These are phyloP conservation scores for Hydrophis major DNA, from an alignment of 2,797 vertebrate species.

Conservation along the genomic window DNA sequence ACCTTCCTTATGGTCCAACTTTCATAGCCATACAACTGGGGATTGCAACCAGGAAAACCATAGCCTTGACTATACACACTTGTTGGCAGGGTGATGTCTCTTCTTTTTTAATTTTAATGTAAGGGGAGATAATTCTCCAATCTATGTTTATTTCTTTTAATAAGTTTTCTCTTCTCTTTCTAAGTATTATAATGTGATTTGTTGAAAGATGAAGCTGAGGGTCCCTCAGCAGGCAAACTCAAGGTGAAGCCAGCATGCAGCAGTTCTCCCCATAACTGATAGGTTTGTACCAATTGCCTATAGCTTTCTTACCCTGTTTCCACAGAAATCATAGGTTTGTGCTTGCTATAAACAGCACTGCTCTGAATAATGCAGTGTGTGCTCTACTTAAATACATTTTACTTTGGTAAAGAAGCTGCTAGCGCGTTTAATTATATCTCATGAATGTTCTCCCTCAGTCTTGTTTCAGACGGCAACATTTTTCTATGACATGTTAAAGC, in stretches of 20 bases:
- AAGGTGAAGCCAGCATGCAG: constrained; percentile 42
- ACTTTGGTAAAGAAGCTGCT: constrained; percentile 42
- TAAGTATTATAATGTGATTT: neutral
- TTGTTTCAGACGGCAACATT: neutral
- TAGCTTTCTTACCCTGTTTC: constrained; percentile 60
- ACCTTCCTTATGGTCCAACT: too few relatives aligned
- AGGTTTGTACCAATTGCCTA: constrained; percentile 32
- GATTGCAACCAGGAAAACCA: too few relatives aligned
- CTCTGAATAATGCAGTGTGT: constrained; percentile 54
- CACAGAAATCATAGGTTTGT: constrained; percentile 54
- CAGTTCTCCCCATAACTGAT: constrained; percentile 34
- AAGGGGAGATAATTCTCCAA: neutral
- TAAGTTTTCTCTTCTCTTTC: neutral
- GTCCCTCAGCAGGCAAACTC: constrained; percentile 48
- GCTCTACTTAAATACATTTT: constrained; percentile 44
- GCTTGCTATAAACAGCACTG: constrained; percentile 41
- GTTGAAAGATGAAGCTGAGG: constrained; percentile 14
- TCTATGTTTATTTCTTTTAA: constrained; percentile 12
- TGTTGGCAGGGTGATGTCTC: too few relatives aligned
- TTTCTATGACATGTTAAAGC: constrained; percentile 26
- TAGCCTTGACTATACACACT: too few relatives aligned
- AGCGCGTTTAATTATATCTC: constrained; percentile 43
- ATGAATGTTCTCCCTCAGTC: constrained; percentile 15
- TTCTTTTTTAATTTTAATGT: neutral
- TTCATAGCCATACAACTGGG: too few relatives aligned